These are phyloP conservation scores for Drosophila santomea DNA, from an alignment of 1,140 invertebrate species.

Conservation along the genomic window DNA sequence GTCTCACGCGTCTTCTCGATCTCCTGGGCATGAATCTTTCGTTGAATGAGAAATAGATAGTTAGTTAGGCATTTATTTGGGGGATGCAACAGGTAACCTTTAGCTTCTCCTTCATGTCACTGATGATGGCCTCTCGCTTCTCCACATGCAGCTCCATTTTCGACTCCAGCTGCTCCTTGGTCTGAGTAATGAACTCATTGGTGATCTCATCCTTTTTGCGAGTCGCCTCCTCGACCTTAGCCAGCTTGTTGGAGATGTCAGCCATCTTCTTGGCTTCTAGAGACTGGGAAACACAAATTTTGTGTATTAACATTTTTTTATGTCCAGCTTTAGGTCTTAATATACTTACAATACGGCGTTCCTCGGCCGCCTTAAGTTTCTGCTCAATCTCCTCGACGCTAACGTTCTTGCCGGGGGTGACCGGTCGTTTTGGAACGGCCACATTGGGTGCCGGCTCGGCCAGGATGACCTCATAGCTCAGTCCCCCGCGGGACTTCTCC, in stretches of 20 bases:
- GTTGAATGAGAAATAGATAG: too few relatives aligned
- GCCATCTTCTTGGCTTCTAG: conserved; percentile 94
- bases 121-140: conserved; percentile 95
- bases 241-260: conserved; percentile 91
- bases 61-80: conserved; percentile 60
- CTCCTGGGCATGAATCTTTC: conserved; percentile 89
- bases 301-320: background rate
- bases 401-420: conserved; percentile 86
- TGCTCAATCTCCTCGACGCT: conserved; percentile 94
- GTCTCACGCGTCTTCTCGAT: conserved; percentile 93
- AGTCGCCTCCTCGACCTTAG: conserved; percentile 94
- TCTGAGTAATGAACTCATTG: conserved; percentile 91
- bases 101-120: conserved; percentile 93
- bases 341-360: conserved; percentile 91
- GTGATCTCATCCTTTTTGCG: conserved; percentile 95
- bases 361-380: conserved; percentile 95
- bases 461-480: conserved; percentile 97
- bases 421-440: conserved; percentile 87
- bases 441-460: conserved; percentile 90
- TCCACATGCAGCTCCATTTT: conserved; percentile 95
- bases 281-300: conserved; percentile 86
- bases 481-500: conserved; percentile 94
- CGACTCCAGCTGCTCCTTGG: conserved; percentile 93
- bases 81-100: conserved; percentile 87
- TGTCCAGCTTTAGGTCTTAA: background rate